phyloP scores from a whole-genome alignment of 2,797 vertebrate genomes.

The Synanceia verrucosa region DNA sequence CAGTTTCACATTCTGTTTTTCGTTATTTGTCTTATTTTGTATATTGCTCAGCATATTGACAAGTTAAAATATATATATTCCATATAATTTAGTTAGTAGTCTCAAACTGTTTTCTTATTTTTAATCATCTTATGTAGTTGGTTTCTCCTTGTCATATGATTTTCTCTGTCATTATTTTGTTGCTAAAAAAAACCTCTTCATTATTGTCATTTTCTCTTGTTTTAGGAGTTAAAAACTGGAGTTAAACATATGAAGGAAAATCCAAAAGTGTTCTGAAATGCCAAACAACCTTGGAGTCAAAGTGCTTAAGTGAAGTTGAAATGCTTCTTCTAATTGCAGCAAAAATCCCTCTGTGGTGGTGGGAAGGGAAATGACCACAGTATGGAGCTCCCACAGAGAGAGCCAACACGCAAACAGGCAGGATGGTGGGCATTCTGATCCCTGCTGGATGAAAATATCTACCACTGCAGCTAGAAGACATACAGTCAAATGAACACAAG shows the following conservation, averaged over 20 bases:
- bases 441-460: conserved; percentile 2
- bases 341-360: conserved; percentile 32
- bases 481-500: background rate
- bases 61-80: background rate
- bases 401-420: background rate
- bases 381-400: conserved; percentile 61
- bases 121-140: background rate
- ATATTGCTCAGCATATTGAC: background rate
- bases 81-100: background rate
- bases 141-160: background rate
- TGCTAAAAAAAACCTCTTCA: background rate
- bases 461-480: conserved; percentile 31
- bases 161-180: conserved; percentile 6
- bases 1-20: background rate
- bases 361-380: conserved; percentile 60
- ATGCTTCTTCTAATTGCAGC: conserved; percentile 47
- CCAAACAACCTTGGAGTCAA: conserved; percentile 17
- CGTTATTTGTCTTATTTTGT: background rate
- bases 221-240: too few relatives aligned
- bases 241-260: conserved; percentile 6
- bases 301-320: conserved; percentile 27
- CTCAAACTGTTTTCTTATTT: background rate
- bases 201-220: too few relatives aligned
- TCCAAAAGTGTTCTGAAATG: conserved; percentile 18
- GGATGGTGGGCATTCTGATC: conserved; percentile 1